A percentile compares a stretch with the other conserved stretches of the same genome.
These are phyloP conservation scores for Hololepta plana DNA, from an alignment of 2,888 invertebrate species.

Conservation along the genomic window DNA sequence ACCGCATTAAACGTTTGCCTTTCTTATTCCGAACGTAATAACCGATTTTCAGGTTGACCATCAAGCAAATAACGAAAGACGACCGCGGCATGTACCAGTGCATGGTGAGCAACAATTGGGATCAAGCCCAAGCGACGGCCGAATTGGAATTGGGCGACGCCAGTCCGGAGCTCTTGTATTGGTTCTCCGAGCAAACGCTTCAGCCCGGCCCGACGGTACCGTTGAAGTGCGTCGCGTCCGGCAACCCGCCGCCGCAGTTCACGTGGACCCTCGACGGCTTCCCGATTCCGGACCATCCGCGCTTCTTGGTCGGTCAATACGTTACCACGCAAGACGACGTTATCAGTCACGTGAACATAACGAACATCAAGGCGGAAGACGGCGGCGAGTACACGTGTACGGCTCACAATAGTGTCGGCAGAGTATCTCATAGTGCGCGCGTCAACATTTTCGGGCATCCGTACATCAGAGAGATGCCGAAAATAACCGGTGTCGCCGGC, in stretches of 20 bases:
- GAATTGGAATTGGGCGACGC: conserved; percentile 68
- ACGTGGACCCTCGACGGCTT: conserved; percentile 82
- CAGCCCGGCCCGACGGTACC: conserved; percentile 85
- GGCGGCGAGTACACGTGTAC: conserved; percentile 79
- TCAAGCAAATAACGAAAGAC: conserved; percentile 52
- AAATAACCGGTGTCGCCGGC: conserved; percentile 74
- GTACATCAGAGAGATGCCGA: conserved; percentile 73
- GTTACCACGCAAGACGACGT: conserved; percentile 85
- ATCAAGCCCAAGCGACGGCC: conserved; percentile 67
- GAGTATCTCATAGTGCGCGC: conserved; percentile 62
- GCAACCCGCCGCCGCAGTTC: conserved; percentile 85
- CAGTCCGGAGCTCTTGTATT: conserved; percentile 74
- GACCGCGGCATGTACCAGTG: conserved; percentile 90
- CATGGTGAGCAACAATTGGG: conserved; percentile 67
- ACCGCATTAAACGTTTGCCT: conserved; percentile 1
- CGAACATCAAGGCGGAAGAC: conserved; percentile 72
- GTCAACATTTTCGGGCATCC: conserved; percentile 80
- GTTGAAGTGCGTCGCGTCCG: conserved; percentile 74
- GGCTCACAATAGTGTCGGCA: conserved; percentile 67
- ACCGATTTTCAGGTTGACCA: too few species aligned
- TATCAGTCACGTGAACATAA: conserved; percentile 82
- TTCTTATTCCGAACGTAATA: conserved; percentile 1
- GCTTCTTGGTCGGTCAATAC: conserved; percentile 81
- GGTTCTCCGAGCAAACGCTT: conserved; percentile 82
- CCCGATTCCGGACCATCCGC: conserved; percentile 38